Percentiles rank a stretch among this genome's conserved stretches.
phyloP scores from a whole-genome alignment of 2,113 vertebrate genomes.

The Gobius niger region DNA sequence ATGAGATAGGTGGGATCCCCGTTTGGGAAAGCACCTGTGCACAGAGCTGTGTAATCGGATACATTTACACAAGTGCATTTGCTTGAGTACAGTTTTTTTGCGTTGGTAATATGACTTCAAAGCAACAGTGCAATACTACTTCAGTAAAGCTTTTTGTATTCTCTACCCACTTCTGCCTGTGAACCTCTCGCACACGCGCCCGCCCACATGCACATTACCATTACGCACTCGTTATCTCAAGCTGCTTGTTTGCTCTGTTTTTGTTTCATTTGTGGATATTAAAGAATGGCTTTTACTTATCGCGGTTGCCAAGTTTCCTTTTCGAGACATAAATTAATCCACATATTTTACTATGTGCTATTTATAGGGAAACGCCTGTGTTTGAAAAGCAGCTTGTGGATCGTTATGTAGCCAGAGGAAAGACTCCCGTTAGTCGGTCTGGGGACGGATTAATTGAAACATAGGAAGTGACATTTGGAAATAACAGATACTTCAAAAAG shows the following conservation, averaged over 20 bases:
- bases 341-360: background rate
- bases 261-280: background rate
- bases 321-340: background rate
- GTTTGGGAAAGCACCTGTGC: slow-evolving; percentile 12
- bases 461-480: background rate
- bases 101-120: too few species aligned
- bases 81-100: too few species aligned
- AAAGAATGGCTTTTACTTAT: slow-evolving; percentile 4
- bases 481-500: background rate
- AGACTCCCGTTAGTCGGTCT: background rate
- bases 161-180: background rate
- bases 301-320: background rate
- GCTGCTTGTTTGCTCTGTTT: background rate
- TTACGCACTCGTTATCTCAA: background rate
- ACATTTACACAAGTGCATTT: too few species aligned
- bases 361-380: background rate
- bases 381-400: background rate
- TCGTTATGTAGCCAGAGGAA: background rate
- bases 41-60: too few species aligned
- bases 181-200: slow-evolving; percentile 27
- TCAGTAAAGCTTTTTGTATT: too few species aligned
- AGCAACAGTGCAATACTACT: too few species aligned
- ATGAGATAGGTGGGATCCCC: slow-evolving; percentile 34
- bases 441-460: background rate
- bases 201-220: slow-evolving; percentile 15